Base-by-base conservation (phyloP, 2,888 invertebrate species). In the Gnatocerus cornutus region DNA sequence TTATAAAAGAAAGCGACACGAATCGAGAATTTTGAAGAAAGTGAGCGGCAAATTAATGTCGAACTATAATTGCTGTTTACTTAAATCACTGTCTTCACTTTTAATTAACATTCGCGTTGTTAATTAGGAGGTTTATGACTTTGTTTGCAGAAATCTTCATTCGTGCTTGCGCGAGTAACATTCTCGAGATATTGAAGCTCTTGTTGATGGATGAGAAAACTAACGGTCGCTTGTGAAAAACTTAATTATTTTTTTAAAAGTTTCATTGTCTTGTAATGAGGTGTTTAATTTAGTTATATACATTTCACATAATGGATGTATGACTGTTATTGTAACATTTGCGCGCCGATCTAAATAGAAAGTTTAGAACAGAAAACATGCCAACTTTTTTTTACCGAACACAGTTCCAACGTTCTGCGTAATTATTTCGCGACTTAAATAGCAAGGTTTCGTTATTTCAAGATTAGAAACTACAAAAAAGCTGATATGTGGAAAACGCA, bases 21-120 rank as follows among this genome's bases (percentile, higher is more conserved):
- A 61, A 61, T 61, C 29, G 14, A 21, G 48, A 61, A 61, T 61
- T 48, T 33, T n/a, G 39, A 61, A 21, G 61, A 61, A 61, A 61
- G 61, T 61, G 50, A 61, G 13, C 61, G 61, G 58, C 33, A 30
- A 46, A 8, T 46, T 59, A 58, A 41, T 29, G 46, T 14, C 12
- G 29, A 50, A 27, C 3, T 8, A 29, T 50, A 21, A 50, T 50
- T 50, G 29, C 7, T 50, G 27, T 50, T 50, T 46, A 16, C 13
- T 46, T 50, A 50, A 27, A 10, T 29, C 1, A 6, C 48, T 50
- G 21, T 50, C 48, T 46, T 43, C 10, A 16, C 46, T 46, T 46
- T 41, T 41, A 46, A 46, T 46, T 21, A 21, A 46, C 14, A 7
- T 46, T 14, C 9, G 8, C 12, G 21, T 21, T 21, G 37, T n/a